A percentile compares a stretch with the other conserved stretches of the same genome.
Conservation (phyloP, 2,113 vertebrate species). For the Sisor rabdophorus region DNA sequence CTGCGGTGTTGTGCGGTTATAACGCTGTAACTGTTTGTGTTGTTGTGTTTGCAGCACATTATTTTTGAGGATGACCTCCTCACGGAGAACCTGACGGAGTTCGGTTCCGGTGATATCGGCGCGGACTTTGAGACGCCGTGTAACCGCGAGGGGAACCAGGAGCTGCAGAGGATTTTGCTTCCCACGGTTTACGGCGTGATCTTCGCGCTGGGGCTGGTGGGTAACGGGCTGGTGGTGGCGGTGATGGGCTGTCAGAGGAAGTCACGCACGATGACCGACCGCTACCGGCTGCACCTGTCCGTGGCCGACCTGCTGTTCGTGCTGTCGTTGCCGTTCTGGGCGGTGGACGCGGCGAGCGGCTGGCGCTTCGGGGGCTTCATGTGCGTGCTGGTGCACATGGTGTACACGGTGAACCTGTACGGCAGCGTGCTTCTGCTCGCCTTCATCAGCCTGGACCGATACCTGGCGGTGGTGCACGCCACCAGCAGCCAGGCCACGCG, state of each 20-base stretch:
- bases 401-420: slow-evolving; percentile 96
- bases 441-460: slow-evolving; percentile 95
- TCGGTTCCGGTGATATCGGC: slow-evolving; percentile 72
- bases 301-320: slow-evolving; percentile 97
- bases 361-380: slow-evolving; percentile 86
- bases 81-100: slow-evolving; percentile 74
- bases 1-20: no score
- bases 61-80: slow-evolving; percentile 52
- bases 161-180: slow-evolving; percentile 85
- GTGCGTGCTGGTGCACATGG: slow-evolving; percentile 85
- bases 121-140: slow-evolving; percentile 77
- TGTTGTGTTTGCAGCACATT: slow-evolving; percentile 59
- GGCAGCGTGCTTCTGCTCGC: slow-evolving; percentile 95
- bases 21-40: slow-evolving; percentile 60
- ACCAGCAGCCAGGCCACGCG: slow-evolving; percentile 86
- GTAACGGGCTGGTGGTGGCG: slow-evolving; percentile 90
- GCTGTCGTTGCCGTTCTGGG: slow-evolving; percentile 93
- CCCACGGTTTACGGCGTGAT: slow-evolving; percentile 89
- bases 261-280: slow-evolving; percentile 90
- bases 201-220: slow-evolving; percentile 86
- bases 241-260: slow-evolving; percentile 96
- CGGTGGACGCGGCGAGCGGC: slow-evolving; percentile 80
- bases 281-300: slow-evolving; percentile 91
- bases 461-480: slow-evolving; percentile 91
- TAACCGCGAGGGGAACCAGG: slow-evolving; percentile 69